These are phyloP conservation scores for Crocuta crocuta DNA, from an alignment of 2,113 vertebrate genomes.

Conservation along the genomic window DNA sequence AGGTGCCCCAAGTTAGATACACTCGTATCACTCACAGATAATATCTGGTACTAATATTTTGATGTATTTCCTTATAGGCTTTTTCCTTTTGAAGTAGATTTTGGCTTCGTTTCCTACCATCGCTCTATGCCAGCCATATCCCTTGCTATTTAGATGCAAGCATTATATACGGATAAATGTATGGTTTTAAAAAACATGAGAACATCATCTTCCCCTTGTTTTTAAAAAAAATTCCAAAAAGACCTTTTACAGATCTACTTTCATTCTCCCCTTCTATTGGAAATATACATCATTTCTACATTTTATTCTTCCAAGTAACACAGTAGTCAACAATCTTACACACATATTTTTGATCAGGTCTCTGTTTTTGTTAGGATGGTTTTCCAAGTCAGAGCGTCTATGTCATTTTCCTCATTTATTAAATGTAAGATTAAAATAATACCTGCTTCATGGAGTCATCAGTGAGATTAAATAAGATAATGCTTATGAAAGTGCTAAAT, in stretches of 20 bases:
- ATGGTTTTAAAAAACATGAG: neutral
- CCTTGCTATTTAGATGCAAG: neutral
- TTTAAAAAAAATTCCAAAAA: conserved; percentile 8
- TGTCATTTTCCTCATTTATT: conserved; percentile 22
- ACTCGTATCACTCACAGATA: neutral
- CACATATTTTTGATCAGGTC: neutral
- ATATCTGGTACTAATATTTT: neutral
- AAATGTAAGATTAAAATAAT: conserved; percentile 1
- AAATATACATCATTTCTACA: neutral
- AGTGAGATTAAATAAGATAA: conserved; percentile 16
- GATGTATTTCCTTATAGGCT: neutral
- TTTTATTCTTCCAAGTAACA: conserved; percentile 1
- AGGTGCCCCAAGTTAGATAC: neutral
- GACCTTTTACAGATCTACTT: neutral
- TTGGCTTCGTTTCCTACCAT: neutral
- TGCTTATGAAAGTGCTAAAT: neutral
- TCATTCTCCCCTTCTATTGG: neutral
- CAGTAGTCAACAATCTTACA: neutral
- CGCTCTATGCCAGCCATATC: neutral
- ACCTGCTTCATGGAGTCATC: neutral
- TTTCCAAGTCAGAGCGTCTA: neutral
- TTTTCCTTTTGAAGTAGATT: neutral
- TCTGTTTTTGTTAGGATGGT: neutral
- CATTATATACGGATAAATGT: neutral
- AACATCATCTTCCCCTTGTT: neutral